Percentiles rank a stretch among this genome's conserved stretches.
Conservation (phyloP, 2,888 invertebrate genomes). For the Omphaloscelis lunosa region DNA sequence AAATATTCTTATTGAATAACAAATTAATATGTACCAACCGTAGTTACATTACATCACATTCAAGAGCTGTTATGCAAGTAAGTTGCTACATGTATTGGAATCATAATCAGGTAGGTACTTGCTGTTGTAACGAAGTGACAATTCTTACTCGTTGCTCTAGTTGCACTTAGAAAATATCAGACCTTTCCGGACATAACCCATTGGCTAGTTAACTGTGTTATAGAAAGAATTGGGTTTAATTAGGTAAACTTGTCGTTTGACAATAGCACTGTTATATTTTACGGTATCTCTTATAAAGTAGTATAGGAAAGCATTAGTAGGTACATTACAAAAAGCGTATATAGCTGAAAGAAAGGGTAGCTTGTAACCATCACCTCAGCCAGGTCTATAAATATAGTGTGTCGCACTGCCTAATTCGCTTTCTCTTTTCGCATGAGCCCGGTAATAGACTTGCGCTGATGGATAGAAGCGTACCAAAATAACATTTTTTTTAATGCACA, state of each 20-base stretch:
- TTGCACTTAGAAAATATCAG: constrained; percentile 20
- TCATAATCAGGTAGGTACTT: constrained; percentile 16
- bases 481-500: background rate
- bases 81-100: constrained; percentile 54
- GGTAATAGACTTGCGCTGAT: background rate
- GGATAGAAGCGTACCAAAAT: background rate
- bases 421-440: background rate
- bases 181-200: constrained; percentile 11
- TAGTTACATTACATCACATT: constrained; percentile 46
- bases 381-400: background rate
- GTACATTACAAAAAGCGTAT: background rate
- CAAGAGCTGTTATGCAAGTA: constrained; percentile 48
- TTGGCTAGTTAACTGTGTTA: constrained; percentile 1
- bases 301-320: background rate
- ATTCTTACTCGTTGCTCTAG: constrained; percentile 37
- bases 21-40: constrained; percentile 11
- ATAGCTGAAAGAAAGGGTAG: background rate
- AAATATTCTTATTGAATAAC: constrained; percentile 29
- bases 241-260: background rate
- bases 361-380: background rate
- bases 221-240: background rate
- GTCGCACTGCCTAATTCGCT: too few relatives aligned
- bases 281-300: background rate
- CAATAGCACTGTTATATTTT: background rate
- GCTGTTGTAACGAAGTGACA: constrained; percentile 51